phyloP scores from a whole-genome alignment of 2,797 vertebrate species.

The Setipinna tenuifilis region DNA sequence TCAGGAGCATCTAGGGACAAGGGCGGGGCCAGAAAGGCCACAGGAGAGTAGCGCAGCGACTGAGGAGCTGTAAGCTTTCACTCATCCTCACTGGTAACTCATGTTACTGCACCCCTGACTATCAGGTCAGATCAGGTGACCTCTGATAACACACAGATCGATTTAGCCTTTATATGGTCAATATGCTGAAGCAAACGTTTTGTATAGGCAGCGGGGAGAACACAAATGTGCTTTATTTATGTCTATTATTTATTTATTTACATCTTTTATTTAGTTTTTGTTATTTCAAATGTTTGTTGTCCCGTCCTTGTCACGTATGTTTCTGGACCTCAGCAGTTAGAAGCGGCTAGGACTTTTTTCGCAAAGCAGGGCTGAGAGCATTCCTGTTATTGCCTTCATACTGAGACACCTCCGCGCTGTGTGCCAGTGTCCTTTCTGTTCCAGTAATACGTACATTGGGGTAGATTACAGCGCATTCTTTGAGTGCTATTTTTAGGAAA shows the following conservation, averaged over 20 bases:
- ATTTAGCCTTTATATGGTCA: background rate
- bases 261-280: no score
- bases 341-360: no score
- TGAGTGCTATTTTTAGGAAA: conserved; percentile 1
- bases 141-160: background rate
- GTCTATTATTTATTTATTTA: no score
- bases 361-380: background rate
- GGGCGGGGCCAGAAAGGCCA: background rate
- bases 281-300: no score
- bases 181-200: no score
- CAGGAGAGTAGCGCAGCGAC: background rate
- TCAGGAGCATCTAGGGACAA: background rate
- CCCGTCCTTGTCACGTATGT: no score
- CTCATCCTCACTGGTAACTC: background rate
- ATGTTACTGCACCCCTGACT: background rate
- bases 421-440: background rate
- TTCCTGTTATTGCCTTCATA: background rate
- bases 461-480: background rate
- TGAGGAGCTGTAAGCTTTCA: background rate
- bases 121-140: background rate
- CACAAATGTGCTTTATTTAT: no score
- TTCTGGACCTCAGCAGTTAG: no score
- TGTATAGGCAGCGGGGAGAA: no score
- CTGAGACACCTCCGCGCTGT: background rate
- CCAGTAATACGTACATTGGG: background rate